Evolutionary conservation across 2,888 invertebrate genomes (phyloP), one percentile per base, ranked within the genome.

Genomic region (Imbricaverruca yamaguchii): DNA sequence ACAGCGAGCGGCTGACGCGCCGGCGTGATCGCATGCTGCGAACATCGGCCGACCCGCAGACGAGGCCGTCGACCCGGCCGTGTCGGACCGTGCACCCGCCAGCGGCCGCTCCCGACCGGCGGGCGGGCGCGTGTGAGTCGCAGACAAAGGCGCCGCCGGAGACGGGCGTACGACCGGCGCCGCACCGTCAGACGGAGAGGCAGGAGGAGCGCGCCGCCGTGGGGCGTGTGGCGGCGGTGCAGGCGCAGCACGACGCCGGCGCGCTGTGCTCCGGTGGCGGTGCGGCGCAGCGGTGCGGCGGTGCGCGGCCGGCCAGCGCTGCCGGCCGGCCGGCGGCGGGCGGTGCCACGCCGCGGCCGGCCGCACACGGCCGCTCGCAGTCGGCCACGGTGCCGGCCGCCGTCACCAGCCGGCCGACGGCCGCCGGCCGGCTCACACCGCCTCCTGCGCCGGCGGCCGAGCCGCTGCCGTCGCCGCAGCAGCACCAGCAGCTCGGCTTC

Each of bases 401-500:
- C 18, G 21, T 53, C 21, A 15, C 18, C 9, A 1, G 25, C 23
- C 15, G 13, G 57, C n/a, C 15, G 56, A 12, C 69, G 69, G 39
- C 15, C 18, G 12, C 69, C 18, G n/a, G 18, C 25, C 12, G 18
- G 57, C 57, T 57, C 3, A 25, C 53, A 9, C 15, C 79, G 13
- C 79, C 57, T 7, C 15, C 79, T 6, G 56, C 3, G n/a, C 79
- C 57, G 12, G n/a, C 57, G 9, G 56, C 55, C 57, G 79, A 56
- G 79, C 23, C 79, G 25, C 57, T 79, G 23, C 57, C 57, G 21
- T 56, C 56, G n/a, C 13, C 79, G 79, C 53, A 53, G 15, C 55
- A 79, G 79, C 57, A 79, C 57, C 55, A 79, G 79, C 79, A 79
- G 79, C 57, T 74, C 18, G 74, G 74, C 18, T 74, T 74, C 74